phyloP scores from a whole-genome alignment of 2,113 vertebrate genomes.

The Cricetomys ansorgei region DNA sequence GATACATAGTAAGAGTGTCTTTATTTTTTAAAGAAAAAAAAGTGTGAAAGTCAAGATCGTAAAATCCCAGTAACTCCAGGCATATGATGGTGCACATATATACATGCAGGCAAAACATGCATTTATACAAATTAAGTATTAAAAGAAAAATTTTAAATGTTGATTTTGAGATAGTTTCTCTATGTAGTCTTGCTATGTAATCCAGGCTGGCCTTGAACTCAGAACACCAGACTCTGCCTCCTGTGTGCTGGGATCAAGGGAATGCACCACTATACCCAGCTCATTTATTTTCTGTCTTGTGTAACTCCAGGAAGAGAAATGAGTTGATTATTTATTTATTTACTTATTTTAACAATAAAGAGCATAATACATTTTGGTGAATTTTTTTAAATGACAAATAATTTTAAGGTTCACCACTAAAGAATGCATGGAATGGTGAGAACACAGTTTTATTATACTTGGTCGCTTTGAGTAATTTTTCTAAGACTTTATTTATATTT shows the following conservation, averaged over 20 bases:
- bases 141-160: too few relatives aligned
- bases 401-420: constrained; percentile 95
- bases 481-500: constrained; percentile 82
- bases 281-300: not conserved
- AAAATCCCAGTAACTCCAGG: not conserved
- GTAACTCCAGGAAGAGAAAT: constrained; percentile 18
- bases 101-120: not conserved
- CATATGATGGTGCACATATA: not conserved
- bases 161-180: not conserved
- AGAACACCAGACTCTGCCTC: not conserved
- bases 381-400: constrained; percentile 99
- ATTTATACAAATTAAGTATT: not conserved
- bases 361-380: constrained; percentile 94
- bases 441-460: constrained; percentile 87
- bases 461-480: not conserved
- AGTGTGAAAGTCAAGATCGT: not conserved
- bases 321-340: constrained; percentile 29
- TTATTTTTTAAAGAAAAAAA: not conserved
- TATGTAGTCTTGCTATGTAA: not conserved
- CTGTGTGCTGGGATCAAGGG: not conserved
- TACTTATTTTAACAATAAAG: constrained; percentile 69
- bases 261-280: not conserved
- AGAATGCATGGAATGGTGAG: constrained; percentile 98
- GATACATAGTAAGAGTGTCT: not conserved
- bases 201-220: not conserved